Evolutionary conservation across 2,888 invertebrate species (phyloP), one percentile per base, ranked within the genome.

Genomic region (Congeria kusceri): DNA sequence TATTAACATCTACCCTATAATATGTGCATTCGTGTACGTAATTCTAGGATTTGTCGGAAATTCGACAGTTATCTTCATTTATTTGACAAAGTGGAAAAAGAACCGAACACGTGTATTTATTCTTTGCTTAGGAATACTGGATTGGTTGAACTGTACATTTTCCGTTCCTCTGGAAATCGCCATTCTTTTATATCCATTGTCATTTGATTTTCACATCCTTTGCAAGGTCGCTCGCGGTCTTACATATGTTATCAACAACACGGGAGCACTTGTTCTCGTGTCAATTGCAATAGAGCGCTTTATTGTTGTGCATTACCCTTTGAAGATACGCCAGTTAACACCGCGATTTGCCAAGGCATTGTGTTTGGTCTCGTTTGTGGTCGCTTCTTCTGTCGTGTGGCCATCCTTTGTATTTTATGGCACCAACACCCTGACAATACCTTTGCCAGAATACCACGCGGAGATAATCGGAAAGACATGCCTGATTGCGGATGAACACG

Each of bases 401-500:
- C 83, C 80, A 9, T 75, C 80, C 11, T 83, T 77, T 32, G 71
- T 83, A 15, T 80, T 83, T 53, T 83, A 83, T 29, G 80, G 83
- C 2, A 80, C 70, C 23, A 64, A 75, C 27, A 80, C 83, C 1
- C 13, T 77, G 1, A 63, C 71, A 0, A 58, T 77, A 32, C 62
- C 62, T n/a, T 20, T 49, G 11, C 28, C 69, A 28, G 11, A 28
- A n/a, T n/a, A 46, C 1, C 44, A 61, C 29, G n/a, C 25, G 0
- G 25, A 18, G 20, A 44, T 82, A 7, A 64, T 61, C 13, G 79
- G 77, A n/a, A 83, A 77, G 59, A 83, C 83, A 11, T 83, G 83
- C 47, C 47, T 83, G 9, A 83, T 83, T 28, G 59, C 79, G 5
- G 79, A 83, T 46, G 79, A 83, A 13, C 66, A 77, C 47, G 68